phyloP scores from a whole-genome alignment of 2,113 vertebrate species.

The Sebastes fasciatus region DNA sequence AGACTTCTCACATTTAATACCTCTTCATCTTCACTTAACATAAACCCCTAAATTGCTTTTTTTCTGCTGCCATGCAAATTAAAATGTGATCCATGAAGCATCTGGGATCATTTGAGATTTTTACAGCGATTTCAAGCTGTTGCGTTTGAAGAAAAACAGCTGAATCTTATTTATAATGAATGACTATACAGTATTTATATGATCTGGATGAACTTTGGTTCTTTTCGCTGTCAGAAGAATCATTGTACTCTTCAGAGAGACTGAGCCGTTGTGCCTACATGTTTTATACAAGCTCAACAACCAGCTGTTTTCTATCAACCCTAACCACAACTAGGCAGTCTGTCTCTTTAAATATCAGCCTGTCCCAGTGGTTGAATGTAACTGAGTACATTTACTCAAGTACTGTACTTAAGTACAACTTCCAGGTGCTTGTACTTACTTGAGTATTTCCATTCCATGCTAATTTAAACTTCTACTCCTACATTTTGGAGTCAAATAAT shows the following conservation, averaged over 20 bases:
- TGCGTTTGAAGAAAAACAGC: neutral
- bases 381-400: too few species aligned
- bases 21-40: neutral
- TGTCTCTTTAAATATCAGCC: conserved; percentile 20
- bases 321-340: neutral
- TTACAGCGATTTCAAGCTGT: neutral
- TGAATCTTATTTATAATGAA: neutral
- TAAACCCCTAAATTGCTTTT: neutral
- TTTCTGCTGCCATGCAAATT: neutral
- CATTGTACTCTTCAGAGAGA: neutral
- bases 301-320: neutral
- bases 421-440: too few species aligned
- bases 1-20: neutral
- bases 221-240: neutral
- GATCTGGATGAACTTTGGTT: neutral
- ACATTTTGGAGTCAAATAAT: too few species aligned
- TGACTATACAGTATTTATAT: too few species aligned
- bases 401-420: too few species aligned
- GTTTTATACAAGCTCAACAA: neutral
- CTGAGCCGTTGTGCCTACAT: neutral
- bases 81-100: neutral
- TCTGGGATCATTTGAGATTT: neutral
- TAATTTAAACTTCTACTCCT: too few species aligned
- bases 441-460: too few species aligned
- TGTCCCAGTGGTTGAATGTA: neutral